These are phyloP conservation scores for Sciurus niger DNA, from an alignment of 2,113 vertebrate species.

Conservation along the genomic window DNA sequence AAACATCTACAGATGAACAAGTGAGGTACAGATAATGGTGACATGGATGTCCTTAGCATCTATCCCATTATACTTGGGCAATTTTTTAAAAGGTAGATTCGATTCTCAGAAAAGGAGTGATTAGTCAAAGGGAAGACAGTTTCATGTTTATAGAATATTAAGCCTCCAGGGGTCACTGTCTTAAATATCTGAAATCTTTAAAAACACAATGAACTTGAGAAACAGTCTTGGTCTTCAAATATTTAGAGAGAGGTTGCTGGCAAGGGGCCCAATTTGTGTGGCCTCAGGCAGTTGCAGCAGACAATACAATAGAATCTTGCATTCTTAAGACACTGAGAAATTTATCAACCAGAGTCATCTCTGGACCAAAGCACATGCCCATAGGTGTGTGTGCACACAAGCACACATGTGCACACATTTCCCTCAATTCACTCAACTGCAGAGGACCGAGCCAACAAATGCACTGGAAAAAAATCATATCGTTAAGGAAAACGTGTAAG, in stretches of 20 bases:
- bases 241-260: fast-evolving
- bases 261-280: fast-evolving
- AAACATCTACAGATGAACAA: background rate
- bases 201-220: background rate
- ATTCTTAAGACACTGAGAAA: background rate
- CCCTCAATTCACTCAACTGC: background rate
- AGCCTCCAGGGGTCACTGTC: background rate
- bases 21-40: background rate
- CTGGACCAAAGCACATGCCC: background rate
- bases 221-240: no score
- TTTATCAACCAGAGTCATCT: background rate
- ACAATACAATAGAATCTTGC: background rate
- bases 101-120: background rate
- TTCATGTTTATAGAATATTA: background rate
- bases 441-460: background rate
- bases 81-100: background rate
- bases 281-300: background rate
- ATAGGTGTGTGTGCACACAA: no score
- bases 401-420: background rate
- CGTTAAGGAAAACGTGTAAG: background rate
- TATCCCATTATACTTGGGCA: no score
- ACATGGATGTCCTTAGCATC: background rate
- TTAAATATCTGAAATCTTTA: background rate
- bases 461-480: background rate
- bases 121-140: background rate